Evolutionary conservation across 92 coral and sea anemone species (phyloP), one percentile per base, ranked within the genome.

Genomic region (Chrysogorgia sp.): DNA sequence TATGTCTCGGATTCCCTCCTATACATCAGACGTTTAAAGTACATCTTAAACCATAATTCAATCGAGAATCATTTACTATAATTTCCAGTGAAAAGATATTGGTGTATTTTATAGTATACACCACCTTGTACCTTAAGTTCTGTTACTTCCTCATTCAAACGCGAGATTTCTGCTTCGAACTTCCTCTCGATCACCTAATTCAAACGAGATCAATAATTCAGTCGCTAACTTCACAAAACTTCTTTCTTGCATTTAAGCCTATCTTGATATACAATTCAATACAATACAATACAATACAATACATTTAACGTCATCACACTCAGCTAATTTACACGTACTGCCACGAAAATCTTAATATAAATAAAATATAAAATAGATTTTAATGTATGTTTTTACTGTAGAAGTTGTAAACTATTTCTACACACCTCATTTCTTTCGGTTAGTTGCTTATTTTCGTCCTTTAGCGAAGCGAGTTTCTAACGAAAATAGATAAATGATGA

Each of bases 1-100:
- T 2, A 72, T 55, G 40, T 72, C 79, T 34, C 79, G 79, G 32
- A 72, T 72, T 34, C 79, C 79, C 6, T 72, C 79, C 76, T 69
- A 13, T 1, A 26, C 0, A 69, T 10, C n/a, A n/a, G n/a, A 10
- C 15, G 19, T 20, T 9, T 21, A 64, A 32, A 32, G 6, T 6
- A n/a, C 9, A 64, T 23, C 35, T 9, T 3, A 64, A 64, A 12
- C 29, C 12, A 19, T 58, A 13, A 19, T 19, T 58, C 12, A 43
- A 43, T 9, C 50, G 9, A 43, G 17, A 43, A 43, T 43, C 50
- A 43, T 8, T 17, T 58, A 0, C 17, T 19, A 1, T 58, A 15
- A 15, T 1, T 58, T n/a, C n/a, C n/a, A n/a, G n/a, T n/a, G n/a
- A n/a, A n/a, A n/a, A n/a, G n/a, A n/a, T n/a, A n/a, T 48, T 48